Evolutionary conservation across 2,888 invertebrate species (phyloP), one percentile per base, ranked within the genome.

Genomic region (Atethmia centrago): DNA sequence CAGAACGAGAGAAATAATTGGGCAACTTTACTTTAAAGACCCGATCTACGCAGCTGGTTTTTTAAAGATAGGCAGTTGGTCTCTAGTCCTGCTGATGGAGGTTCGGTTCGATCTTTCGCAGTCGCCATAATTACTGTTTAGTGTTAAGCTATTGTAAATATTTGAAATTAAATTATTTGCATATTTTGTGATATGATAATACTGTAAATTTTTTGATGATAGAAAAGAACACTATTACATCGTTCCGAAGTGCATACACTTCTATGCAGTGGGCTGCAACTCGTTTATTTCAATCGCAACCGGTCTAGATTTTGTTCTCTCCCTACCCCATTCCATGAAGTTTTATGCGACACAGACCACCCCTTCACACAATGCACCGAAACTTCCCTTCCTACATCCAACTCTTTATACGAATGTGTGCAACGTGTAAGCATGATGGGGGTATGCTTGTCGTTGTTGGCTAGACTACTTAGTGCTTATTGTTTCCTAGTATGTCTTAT

Each of bases 401-500:
- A 62, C 74, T 62, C n/a, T 31, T 47, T 42, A 12, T 25, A 64
- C 47, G 8, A 55, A 64, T 74, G 53, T 65, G 69, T 81, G 79
- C 28, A 66, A 36, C n/a, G 51, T 65, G 36, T 65, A 45, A 59
- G 55, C 42, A 55, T 49, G 36, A 19, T 49, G 16, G 21, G 3
- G 12, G n/a, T 47, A 36, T 42, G 45, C 21, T 40, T 56, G 66
- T 66, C 19, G 14, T 21, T 45, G 77, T 62, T 56, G 12, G 58
- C 10, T 58, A 42, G 53, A 45, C 63, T 45, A 31, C 66, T 63
- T 63, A 40, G 77, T 53, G 9, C 12, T 77, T 67, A 82, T 79
- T 36, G 2, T 66, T 70, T 79, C 79, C 79, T 79, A 59, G 79
- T 79, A 70, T 19, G 4, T 47, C 40, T 36, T n/a, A 64, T 82